Evolutionary conservation across 2,797 vertebrate genomes (phyloP).

Genomic region (Helostoma temminkii): DNA sequence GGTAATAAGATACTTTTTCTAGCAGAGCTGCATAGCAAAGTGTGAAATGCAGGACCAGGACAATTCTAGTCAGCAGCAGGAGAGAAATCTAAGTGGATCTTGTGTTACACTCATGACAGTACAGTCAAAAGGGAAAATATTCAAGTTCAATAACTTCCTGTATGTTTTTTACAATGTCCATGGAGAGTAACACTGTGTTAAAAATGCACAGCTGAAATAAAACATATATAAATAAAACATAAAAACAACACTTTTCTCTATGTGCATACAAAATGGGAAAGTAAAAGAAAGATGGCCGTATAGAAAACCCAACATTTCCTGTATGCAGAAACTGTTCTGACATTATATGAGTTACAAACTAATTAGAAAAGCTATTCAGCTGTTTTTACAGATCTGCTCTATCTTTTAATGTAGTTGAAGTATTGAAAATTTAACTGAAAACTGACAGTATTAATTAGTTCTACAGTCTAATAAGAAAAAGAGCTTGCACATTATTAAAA

Average conservation of each 20-base stretch:
- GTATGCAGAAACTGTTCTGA: neutral
- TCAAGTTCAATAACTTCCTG: slow-evolving; percentile 4
- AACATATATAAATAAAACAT: neutral
- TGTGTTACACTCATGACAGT: slow-evolving; percentile 38
- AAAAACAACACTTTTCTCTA: neutral
- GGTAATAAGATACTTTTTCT: slow-evolving; percentile 50
- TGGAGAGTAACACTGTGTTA: neutral
- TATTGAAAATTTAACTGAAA: neutral
- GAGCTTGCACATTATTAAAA: neutral
- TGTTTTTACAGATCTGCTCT: neutral
- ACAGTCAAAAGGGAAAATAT: slow-evolving; percentile 3
- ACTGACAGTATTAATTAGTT: neutral
- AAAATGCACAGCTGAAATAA: slow-evolving; percentile 27
- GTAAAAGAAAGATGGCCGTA: no score
- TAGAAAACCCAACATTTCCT: neutral
- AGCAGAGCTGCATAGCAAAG: slow-evolving; percentile 45
- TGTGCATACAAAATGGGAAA: neutral
- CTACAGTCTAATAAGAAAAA: neutral
- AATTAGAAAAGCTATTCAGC: neutral
- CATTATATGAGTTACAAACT: neutral
- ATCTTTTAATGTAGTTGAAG: neutral
- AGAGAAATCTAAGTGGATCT: slow-evolving; percentile 45
- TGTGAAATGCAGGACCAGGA: slow-evolving; percentile 37
- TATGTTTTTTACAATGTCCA: slow-evolving; percentile 9
- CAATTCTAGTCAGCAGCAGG: slow-evolving; percentile 20